Evolutionary conservation across 2,888 invertebrate species (phyloP).

Genomic region (Dilophus febrilis): DNA sequence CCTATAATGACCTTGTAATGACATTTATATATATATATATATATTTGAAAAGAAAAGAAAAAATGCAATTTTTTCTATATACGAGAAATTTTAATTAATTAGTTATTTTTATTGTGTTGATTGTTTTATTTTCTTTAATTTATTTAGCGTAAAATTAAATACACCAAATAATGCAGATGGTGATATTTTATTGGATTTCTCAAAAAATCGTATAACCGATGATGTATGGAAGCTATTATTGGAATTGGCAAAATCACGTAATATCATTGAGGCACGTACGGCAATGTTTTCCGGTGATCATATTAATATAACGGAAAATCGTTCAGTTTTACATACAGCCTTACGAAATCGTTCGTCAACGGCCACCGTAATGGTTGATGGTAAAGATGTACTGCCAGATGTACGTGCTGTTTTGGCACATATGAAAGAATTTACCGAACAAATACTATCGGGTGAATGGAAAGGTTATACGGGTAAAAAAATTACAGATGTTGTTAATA

Average conservation of each 20-base stretch:
- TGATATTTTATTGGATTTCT: constrained; percentile 84
- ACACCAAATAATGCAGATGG: constrained; percentile 72
- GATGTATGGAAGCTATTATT: constrained; percentile 58
- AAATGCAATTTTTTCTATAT: neutral
- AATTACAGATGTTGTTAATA: constrained; percentile 95
- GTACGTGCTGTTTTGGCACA: constrained; percentile 82
- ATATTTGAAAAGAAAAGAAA: neutral
- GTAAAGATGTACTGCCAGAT: constrained; percentile 81
- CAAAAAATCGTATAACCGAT: constrained; percentile 83
- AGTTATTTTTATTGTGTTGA: constrained; percentile 4
- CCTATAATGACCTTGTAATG: too few species aligned
- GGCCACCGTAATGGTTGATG: constrained; percentile 60
- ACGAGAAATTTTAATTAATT: neutral
- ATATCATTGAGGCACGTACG: constrained; percentile 70
- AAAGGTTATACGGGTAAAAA: constrained; percentile 76
- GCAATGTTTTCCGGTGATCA: constrained; percentile 88
- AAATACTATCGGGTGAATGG: constrained; percentile 54
- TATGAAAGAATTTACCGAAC: constrained; percentile 83
- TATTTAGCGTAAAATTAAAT: constrained; percentile 46
- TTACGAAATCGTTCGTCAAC: constrained; percentile 55
- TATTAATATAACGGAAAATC: constrained; percentile 94
- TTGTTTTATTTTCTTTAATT: constrained; percentile 5
- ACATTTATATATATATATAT: too few species aligned
- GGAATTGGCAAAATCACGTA: constrained; percentile 63
- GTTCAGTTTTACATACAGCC: constrained; percentile 90